Percentiles rank a stretch among this genome's conserved stretches.
These are phyloP conservation scores for Perithous albicinctus DNA, from an alignment of 2,888 invertebrate species.

Conservation along the genomic window DNA sequence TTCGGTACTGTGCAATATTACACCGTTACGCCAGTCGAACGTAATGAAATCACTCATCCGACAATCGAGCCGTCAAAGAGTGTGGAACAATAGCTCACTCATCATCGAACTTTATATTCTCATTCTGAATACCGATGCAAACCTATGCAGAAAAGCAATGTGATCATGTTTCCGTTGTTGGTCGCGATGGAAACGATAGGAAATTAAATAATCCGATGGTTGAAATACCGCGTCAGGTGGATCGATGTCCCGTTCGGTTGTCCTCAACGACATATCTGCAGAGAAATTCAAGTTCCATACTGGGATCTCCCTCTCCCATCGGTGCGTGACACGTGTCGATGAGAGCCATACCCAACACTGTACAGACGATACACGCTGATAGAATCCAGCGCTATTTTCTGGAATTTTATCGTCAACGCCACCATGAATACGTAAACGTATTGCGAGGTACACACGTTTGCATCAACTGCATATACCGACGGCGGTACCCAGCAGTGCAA, in stretches of 20 bases:
- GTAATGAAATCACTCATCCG: neutral
- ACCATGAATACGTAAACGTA: conserved; percentile 45
- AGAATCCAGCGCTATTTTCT: conserved; percentile 36
- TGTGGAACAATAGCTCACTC: neutral
- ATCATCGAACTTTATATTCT: neutral
- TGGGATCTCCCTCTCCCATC: neutral
- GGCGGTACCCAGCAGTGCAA: neutral
- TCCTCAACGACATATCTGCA: neutral
- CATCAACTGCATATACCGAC: conserved; percentile 6
- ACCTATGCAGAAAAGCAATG: neutral
- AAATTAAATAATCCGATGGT: neutral
- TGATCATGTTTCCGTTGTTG: neutral
- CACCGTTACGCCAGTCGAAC: conserved; percentile 20
- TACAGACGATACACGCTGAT: conserved; percentile 17
- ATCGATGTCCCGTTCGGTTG: conserved; percentile 15
- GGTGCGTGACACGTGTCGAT: conserved; percentile 22
- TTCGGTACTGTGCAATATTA: conserved; percentile 1
- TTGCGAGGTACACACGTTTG: conserved; percentile 11
- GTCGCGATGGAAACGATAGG: neutral
- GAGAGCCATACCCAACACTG: conserved; percentile 15
- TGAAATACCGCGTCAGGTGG: neutral
- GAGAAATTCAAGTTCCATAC: neutral
- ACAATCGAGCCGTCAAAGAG: conserved; percentile 7
- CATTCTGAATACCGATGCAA: neutral
- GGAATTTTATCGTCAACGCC: conserved; percentile 50